These are phyloP conservation scores for Hemiscyllium ocellatum DNA, from an alignment of 2,113 vertebrate genomes.

Conservation along the genomic window DNA sequence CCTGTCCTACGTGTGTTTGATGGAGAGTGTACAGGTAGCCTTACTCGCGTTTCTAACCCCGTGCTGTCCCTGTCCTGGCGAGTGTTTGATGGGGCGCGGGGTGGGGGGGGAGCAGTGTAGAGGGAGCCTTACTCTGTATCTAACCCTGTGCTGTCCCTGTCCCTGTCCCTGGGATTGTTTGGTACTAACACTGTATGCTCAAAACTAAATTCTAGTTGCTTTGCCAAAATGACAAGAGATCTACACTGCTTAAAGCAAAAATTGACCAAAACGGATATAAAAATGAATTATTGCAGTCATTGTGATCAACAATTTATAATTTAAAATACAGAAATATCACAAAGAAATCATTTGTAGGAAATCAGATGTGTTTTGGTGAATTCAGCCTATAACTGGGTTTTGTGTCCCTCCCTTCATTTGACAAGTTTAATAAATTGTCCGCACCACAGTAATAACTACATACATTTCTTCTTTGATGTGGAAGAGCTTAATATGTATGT, in stretches of 20 bases:
- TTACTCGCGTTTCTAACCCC: neutral
- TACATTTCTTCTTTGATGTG: neutral
- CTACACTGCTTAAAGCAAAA: too few species aligned
- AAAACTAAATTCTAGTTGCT: too few species aligned
- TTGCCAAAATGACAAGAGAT: too few species aligned
- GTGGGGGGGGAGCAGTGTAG: too few species aligned
- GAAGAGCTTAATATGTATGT: neutral
- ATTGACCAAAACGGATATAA: too few species aligned
- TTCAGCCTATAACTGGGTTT: neutral
- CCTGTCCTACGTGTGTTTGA: too few species aligned
- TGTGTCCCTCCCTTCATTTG: neutral
- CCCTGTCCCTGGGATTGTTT: too few species aligned
- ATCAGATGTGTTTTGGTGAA: neutral
- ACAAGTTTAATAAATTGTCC: neutral
- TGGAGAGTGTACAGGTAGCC: too few species aligned
- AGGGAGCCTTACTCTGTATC: too few species aligned
- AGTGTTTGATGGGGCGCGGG: neutral
- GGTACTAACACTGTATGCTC: too few species aligned
- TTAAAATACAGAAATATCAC: neutral
- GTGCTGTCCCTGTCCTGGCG: too few species aligned
- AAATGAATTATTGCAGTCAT: neutral
- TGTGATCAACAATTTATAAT: neutral
- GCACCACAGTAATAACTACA: neutral
- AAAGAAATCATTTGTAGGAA: neutral
- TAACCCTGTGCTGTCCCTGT: too few species aligned